These are phyloP conservation scores for Nowickia ferox DNA, from an alignment of 2,888 invertebrate genomes.

Conservation along the genomic window DNA sequence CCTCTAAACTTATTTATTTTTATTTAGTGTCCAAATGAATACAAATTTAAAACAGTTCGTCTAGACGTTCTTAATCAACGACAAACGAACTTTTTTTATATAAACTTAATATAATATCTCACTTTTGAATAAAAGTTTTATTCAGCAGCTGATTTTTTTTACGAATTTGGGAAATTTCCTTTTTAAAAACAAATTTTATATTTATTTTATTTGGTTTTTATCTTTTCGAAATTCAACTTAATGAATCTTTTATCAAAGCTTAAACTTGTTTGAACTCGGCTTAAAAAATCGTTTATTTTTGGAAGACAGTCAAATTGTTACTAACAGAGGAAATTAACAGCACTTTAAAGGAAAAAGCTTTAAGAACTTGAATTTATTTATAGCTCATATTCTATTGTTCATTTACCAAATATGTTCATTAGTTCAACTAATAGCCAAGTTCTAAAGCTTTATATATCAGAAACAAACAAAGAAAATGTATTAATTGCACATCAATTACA, in stretches of 20 bases:
- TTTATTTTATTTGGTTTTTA: not conserved
- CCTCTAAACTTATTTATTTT: not conserved
- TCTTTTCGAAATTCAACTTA: constrained; percentile 1
- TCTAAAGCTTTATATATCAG: not conserved
- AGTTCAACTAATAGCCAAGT: constrained; percentile 28
- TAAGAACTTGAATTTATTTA: constrained; percentile 11
- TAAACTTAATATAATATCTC: no score
- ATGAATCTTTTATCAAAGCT: constrained; percentile 41
- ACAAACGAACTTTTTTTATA: no score
- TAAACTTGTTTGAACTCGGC: constrained; percentile 5
- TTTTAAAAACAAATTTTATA: not conserved
- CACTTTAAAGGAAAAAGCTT: constrained; percentile 38
- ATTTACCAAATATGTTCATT: constrained; percentile 13
- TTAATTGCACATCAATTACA: constrained; percentile 67
- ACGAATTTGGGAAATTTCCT: not conserved
- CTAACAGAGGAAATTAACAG: constrained; percentile 57
- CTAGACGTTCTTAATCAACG: no score
- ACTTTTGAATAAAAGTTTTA: not conserved
- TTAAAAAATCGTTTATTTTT: not conserved
- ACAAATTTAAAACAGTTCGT: no score
- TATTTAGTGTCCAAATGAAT: no score
- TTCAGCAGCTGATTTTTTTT: not conserved
- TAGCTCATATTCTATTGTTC: constrained; percentile 11
- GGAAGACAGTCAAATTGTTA: constrained; percentile 13
- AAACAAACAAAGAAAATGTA: constrained; percentile 43